Evolutionary conservation across 2,113 vertebrate genomes (phyloP), one percentile per base, ranked within the genome.

Genomic region (Passerina amoena): DNA sequence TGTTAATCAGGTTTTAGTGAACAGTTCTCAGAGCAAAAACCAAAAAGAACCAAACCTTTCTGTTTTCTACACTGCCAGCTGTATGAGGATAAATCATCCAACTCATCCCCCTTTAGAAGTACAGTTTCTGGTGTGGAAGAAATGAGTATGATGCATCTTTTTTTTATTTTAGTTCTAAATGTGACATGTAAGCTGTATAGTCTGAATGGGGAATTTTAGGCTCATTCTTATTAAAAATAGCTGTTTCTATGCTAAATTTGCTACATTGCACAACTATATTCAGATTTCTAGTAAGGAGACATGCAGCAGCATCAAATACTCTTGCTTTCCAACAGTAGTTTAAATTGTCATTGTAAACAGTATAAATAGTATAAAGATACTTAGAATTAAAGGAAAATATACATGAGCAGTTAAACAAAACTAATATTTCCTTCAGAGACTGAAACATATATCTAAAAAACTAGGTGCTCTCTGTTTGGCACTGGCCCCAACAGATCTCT

Each of bases 51-150:
- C 42, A 90, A 84, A 64, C 27, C 19, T 66, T 73, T 89, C 60
- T 86, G 56, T 81, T 89, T 91, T 78, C 70, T 89, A 3, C 77
- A 84, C 61, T 86, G 48, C 5, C 69, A 79, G 14, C 76, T 76
- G 17, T 64, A 60, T 40, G 72, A 91, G 70, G 72, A 76, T 84
- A 75, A 81, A 33, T 94, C 0, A 0, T 72, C 40, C 69, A 79
- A 6, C 35, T 93, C 69, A 84, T 66, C 51, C 37, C 25, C 12
- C 22, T 82, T 90, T 91, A 50, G 65, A 93, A 37, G n/a, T 88
- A 42, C 45, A 68, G 16, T 86, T 94, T 87, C 69, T 94, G 69
- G 4, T 82, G 57, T 95, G 83, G 78, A 91, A 94, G 73, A 94
- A 95, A 95, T 92, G 3, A 92, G 60, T 92, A 88, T 94, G 83